Conservation (phyloP, 2,797 vertebrate species). For the Babyrousa celebensis region DNA sequence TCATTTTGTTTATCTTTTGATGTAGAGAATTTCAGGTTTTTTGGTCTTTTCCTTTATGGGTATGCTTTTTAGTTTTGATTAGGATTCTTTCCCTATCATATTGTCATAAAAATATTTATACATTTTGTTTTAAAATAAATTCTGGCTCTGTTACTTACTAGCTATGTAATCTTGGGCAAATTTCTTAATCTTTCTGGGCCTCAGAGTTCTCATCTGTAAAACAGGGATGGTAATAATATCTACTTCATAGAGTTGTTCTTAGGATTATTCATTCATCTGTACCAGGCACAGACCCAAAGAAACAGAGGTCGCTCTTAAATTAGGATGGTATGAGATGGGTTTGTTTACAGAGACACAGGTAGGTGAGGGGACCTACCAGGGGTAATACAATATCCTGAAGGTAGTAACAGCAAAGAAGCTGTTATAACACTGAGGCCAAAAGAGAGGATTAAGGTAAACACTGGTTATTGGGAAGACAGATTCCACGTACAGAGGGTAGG, state of each 20-base stretch:
- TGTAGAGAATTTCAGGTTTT: slow-evolving; percentile 5
- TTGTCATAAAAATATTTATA: slow-evolving; percentile 38
- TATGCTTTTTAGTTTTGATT: slow-evolving; percentile 48
- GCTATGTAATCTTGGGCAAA: slow-evolving; percentile 34
- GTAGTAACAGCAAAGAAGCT: neutral
- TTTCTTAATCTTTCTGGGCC: slow-evolving; percentile 44
- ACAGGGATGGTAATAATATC: slow-evolving; percentile 6
- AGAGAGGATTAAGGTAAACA: neutral
- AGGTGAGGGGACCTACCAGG: neutral
- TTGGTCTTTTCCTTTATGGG: slow-evolving; percentile 31
- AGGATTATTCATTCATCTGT: slow-evolving; percentile 48
- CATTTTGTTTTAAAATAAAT: slow-evolving; percentile 13
- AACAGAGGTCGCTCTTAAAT: slow-evolving; percentile 48
- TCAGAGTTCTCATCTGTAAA: slow-evolving; percentile 45
- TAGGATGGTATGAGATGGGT: slow-evolving; percentile 11
- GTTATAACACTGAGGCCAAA: neutral
- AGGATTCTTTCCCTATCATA: slow-evolving; percentile 15
- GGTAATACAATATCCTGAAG: neutral
- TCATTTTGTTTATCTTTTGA: slow-evolving; percentile 13
- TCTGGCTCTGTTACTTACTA: slow-evolving; percentile 41
- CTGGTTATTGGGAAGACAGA: slow-evolving; percentile 11
- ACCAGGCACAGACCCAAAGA: slow-evolving; percentile 29
- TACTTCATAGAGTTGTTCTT: neutral
- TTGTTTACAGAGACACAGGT: slow-evolving; percentile 38
- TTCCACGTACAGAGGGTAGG: too few relatives aligned